Base-by-base conservation (phyloP, 1,140 invertebrate species). In the Carposina sasakii region DNA sequence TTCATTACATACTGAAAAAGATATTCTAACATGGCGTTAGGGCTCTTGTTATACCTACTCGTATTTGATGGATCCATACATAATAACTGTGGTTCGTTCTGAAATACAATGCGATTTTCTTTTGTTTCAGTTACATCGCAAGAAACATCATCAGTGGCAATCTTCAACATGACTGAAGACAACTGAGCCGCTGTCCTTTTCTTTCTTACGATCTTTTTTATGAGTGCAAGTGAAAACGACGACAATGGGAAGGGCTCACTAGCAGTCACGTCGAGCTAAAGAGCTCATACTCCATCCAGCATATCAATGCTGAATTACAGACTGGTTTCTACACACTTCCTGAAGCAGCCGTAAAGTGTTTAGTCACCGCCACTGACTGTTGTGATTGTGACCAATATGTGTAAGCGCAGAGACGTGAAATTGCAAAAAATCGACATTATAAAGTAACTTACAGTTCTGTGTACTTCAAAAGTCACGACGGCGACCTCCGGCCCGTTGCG, bases 301-400 rank as follows among this genome's bases (percentile, higher is more conserved):
- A n/a, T 64, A 65, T 83, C 76, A 85, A 94, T 94, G 93, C 91
- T 94, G 89, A 94, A 91, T 86, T 91, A 94, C 90, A 91, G 93
- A 86, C 88, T 94, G 73, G 92, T 94, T 50, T 93, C 93, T 71
- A 94, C 93, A 78, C 92, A 94, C 77, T 94, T 94, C 79, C 85
- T 94, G 83, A 94, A 94, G 86, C 93, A 94, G 85, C 92, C 93
- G 89, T 94, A 93, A 90, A 86, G 81, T 78, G 66, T 64, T n/a
- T 68, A 60, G 63, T 70, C 63, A 34, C 31, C 43, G 17, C 24
- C 41, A 43, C 48, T 47, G 62, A 72, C 66, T 65, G 50, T 64
- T 48, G 54, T 64, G 62, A 66, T 47, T 59, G 61, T 66, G 60
- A n/a, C 58, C 82, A 85, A 72, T 78, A 92, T 92, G 91, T 92